phyloP scores from a whole-genome alignment of 2,113 vertebrate genomes.

The Tragelaphus imberbis region DNA sequence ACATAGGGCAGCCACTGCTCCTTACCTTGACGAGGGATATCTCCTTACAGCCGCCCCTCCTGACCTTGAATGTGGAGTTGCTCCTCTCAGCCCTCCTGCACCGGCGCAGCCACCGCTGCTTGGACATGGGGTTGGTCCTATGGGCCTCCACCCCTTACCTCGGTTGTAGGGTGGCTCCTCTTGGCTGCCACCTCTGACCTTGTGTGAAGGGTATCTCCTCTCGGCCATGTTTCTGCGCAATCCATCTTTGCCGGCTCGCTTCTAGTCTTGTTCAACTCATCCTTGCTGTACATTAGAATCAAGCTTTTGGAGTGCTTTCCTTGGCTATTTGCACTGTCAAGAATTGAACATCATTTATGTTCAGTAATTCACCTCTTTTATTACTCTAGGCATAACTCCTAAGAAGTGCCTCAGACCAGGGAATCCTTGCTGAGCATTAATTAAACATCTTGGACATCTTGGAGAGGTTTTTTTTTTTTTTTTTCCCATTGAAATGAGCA shows the following conservation, averaged over 20 bases:
- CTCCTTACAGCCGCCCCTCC: no score
- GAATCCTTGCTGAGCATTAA: neutral
- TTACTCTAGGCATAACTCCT: neutral
- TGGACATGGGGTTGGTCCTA: no score
- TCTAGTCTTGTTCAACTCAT: rapidly evolving
- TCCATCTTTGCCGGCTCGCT: rapidly evolving
- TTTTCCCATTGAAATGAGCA: neutral
- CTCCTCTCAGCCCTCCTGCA: no score
- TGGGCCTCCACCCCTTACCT: rapidly evolving
- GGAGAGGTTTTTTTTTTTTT: neutral
- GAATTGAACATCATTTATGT: neutral
- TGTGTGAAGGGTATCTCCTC: no score
- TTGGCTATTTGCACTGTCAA: neutral
- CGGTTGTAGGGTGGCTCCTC: no score
- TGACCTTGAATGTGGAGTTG: no score
- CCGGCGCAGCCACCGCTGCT: no score
- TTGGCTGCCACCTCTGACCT: no score
- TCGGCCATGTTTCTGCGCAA: rapidly evolving
- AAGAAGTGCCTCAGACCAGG: neutral
- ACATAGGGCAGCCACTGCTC: no score
- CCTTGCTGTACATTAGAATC: neutral
- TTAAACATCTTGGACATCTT: neutral
- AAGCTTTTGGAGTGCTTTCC: neutral
- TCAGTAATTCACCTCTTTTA: neutral
- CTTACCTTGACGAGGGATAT: no score